Evolutionary conservation across 2,113 vertebrate species (phyloP), one percentile per base, ranked within the genome.

Genomic region (Barnardius zonarius): DNA sequence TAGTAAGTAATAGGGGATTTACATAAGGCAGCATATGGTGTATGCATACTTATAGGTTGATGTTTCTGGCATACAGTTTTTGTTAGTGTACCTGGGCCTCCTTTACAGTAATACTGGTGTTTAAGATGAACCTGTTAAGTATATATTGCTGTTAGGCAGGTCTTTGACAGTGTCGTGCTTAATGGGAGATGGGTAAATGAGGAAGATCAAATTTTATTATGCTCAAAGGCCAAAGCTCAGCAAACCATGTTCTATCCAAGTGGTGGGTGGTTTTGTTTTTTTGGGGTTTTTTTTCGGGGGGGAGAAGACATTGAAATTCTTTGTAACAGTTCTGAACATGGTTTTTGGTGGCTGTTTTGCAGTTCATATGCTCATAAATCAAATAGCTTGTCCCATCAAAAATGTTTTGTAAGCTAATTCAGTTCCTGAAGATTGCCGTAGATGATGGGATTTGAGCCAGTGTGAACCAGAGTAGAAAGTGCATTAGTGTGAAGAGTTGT

Each of bases 241-340:
- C 52, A 82, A 84, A 46, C n/a, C 0, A 0, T 68, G 25, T 48
- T 75, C 31, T n/a, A 0, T 73, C 9, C 9, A 41, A 61, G 13
- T 33, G 9, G 55, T 77, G 10, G 39, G 39, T 39, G 11, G 39
- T 39, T 39, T 39, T 39, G 1, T 79, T 52, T 48, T 28, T 10
- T 30, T 9, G 9, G 11, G 17, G 57, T 74, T 67, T 59, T 54
- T 5, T 41, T 63, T 59, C 14, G 41, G 41, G 41, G 41, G 41
- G 41, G 41, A 73, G 63, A 33, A 16, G 25, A 10, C 6, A 1
- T 6, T 46, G 31, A 55, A 17, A 35, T 70, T 33, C 44, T 72
- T 33, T 78, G 22, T 54, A 57, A 19, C 16, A 18, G 24, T 33
- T 78, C 37, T 2, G 9, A 41, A 57, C 17, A 8, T 0, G 0